phyloP scores from a whole-genome alignment of 1,140 invertebrate genomes.

The Dreissena polymorpha region DNA sequence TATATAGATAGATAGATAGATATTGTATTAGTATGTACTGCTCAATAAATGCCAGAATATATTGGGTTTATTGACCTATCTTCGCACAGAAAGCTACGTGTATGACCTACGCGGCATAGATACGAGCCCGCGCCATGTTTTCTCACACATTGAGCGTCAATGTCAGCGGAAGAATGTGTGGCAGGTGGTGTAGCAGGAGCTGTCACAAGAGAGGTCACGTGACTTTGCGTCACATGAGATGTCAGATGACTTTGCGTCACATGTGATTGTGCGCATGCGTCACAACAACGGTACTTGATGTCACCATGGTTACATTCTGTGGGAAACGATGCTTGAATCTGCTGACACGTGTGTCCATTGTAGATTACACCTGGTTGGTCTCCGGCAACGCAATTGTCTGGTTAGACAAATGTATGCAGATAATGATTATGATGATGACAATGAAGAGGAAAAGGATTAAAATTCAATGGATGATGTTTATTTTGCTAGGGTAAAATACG shows the following conservation, averaged over 20 bases:
- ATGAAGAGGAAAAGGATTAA: too few relatives aligned
- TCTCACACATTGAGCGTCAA: slow-evolving; percentile 25
- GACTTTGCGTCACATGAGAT: background rate
- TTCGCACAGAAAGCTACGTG: too few relatives aligned
- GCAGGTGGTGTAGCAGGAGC: background rate
- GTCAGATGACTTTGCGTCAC: background rate
- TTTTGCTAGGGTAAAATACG: too few relatives aligned
- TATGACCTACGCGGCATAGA: slow-evolving; percentile 24
- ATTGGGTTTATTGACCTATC: too few relatives aligned
- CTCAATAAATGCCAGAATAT: too few relatives aligned
- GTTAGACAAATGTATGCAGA: too few relatives aligned
- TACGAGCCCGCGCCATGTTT: slow-evolving; percentile 37
- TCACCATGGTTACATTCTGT: slow-evolving; percentile 9
- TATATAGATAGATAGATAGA: too few relatives aligned
- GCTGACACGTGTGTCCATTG: slow-evolving; percentile 38
- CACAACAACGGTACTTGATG: slow-evolving; percentile 16
- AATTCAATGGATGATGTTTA: too few relatives aligned
- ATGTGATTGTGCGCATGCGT: slow-evolving; percentile 8
- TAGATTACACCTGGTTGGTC: slow-evolving; percentile 39
- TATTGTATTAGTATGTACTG: too few relatives aligned
- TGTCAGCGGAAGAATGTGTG: slow-evolving; percentile 5
- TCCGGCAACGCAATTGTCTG: slow-evolving; percentile 41
- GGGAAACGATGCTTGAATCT: slow-evolving; percentile 7
- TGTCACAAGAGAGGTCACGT: background rate
- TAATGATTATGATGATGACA: too few relatives aligned